Base-by-base conservation (phyloP, 1,140 invertebrate species). In the Dufourea novaeangliae region DNA sequence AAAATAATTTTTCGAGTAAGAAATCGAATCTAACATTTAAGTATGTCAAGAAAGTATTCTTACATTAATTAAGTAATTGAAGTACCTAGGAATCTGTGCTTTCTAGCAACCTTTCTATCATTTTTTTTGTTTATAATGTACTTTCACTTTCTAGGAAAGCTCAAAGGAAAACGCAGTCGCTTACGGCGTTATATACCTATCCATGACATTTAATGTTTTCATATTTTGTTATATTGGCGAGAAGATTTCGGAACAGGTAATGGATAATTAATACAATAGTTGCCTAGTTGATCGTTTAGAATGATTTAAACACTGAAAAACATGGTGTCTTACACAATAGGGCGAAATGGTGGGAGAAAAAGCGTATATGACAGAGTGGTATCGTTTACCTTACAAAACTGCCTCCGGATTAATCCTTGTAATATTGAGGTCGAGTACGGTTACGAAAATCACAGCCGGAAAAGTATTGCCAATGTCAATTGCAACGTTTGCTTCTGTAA, bases 141-240 rank as follows among this genome's bases (percentile, higher is more conserved):
- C 17, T 25, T 25, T 44, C 5, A 44, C 17, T 75, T 75, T 78
- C 3, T 27, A 87, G 87, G 85, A 86, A 63, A 86, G 84, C 73
- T 69, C 11, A 27, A 88, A 50, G 54, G 59, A 39, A 64, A 69
- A 69, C 17, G 62, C 83, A 59, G 67, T 75, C 5, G 66, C 76
- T 1, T 89, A 86, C 29, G 57, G 57, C n/a, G 86, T 88, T 37
- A 6, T 89, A 34, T 63, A 88, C 12, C 77, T 56, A 17, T 85
- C 85, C 0, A 85, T 88, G 63, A 76, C 67, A 0, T 88, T 88
- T 41, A 88, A 88, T 74, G 88, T 88, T 50, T 89, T 89, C 10
- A 84, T 88, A 74, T 88, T 88, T 27, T 89, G 88, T 74, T 88
- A 83, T 52, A 83, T 89, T 34, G 87, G 86, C 2, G 85, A 89